phyloP scores from a whole-genome alignment of 2,113 vertebrate species.

The Platichthys flesus region DNA sequence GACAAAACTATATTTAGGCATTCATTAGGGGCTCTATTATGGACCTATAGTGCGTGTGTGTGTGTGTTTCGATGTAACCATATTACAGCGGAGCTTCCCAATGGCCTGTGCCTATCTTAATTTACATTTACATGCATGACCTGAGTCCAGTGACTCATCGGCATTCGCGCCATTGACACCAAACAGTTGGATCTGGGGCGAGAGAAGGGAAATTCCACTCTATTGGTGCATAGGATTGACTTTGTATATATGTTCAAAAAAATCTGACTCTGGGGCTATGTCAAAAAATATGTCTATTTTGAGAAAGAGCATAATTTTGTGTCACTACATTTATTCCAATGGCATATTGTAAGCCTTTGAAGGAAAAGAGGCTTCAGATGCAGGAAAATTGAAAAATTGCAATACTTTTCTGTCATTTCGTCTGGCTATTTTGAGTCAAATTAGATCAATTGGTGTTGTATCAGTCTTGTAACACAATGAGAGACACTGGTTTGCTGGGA shows the following conservation, averaged over 20 bases:
- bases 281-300: conserved; percentile 83
- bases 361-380: conserved; percentile 84
- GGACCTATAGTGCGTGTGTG: conserved; percentile 67
- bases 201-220: no score
- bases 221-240: no score
- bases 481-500: conserved; percentile 49
- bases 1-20: conserved; percentile 94
- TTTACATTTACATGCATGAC: not conserved
- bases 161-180: no score
- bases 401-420: conserved; percentile 96
- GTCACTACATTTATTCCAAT: conserved; percentile 80
- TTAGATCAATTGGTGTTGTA: conserved; percentile 88
- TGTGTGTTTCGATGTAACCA: conserved; percentile 2
- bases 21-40: conserved; percentile 92
- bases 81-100: no score
- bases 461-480: conserved; percentile 85
- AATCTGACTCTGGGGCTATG: conserved; percentile 44
- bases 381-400: conserved; percentile 92
- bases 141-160: no score
- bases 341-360: conserved; percentile 93
- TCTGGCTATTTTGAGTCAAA: conserved; percentile 89
- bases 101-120: conserved; percentile 1
- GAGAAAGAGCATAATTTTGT: conserved; percentile 83
- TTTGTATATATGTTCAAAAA: conserved; percentile 52
- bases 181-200: no score